phyloP scores from a whole-genome alignment of 2,888 invertebrate genomes.

The Pheosia tremula region DNA sequence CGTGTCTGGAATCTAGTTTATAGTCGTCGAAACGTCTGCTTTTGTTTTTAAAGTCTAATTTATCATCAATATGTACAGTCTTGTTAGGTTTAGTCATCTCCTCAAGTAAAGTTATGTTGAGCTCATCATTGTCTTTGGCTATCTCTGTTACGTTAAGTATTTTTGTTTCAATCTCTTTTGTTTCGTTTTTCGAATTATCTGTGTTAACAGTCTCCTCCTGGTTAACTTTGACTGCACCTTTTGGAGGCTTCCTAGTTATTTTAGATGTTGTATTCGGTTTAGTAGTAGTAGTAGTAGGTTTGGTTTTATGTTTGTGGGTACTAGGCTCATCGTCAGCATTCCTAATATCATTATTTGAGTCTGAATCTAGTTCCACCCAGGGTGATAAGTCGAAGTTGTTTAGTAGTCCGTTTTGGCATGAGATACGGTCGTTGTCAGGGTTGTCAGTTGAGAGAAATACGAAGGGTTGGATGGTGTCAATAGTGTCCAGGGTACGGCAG shows the following conservation, averaged over 20 bases:
- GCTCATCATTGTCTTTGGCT: constrained; percentile 42
- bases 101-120: constrained; percentile 42
- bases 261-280: constrained; percentile 44
- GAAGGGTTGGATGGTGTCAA: constrained; percentile 89
- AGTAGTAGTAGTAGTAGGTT: constrained; percentile 34
- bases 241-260: constrained; percentile 39
- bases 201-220: constrained; percentile 46
- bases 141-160: constrained; percentile 39
- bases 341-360: constrained; percentile 66
- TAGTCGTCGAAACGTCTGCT: constrained; percentile 67
- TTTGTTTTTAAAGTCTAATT: constrained; percentile 84
- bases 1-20: constrained; percentile 52
- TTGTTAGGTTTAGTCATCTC: constrained; percentile 43
- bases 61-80: constrained; percentile 79
- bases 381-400: constrained; percentile 85
- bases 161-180: constrained; percentile 45
- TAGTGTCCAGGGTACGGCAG: constrained; percentile 87
- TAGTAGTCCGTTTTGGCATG: constrained; percentile 82
- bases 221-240: constrained; percentile 35
- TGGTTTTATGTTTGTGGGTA: constrained; percentile 50
- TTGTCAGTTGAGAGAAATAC: constrained; percentile 87
- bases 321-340: constrained; percentile 60
- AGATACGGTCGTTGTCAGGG: constrained; percentile 83
- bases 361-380: constrained; percentile 83
- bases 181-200: constrained; percentile 41